phyloP scores from a whole-genome alignment of 53 echinoderm and acorn worm genomes.

The Actinopyga echinites region DNA sequence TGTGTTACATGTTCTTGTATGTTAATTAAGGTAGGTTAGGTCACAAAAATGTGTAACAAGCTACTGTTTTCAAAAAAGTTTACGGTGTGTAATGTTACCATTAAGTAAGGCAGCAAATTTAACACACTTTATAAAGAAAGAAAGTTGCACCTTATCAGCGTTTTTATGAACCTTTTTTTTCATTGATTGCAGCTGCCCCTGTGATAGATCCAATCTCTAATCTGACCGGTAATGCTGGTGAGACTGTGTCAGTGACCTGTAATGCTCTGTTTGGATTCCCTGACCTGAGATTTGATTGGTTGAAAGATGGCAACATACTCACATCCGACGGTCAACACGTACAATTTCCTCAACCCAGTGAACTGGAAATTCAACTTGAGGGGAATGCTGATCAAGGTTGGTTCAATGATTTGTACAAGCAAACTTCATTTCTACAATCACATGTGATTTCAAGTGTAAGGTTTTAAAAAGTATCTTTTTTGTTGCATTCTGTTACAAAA shows the following conservation, averaged over 20 bases:
- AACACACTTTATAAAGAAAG: no score
- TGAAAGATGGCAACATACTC: slow-evolving; percentile 67
- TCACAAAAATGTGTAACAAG: no score
- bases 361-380: neutral
- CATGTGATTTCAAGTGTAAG: no score
- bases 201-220: slow-evolving; percentile 64
- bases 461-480: no score
- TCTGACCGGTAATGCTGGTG: slow-evolving; percentile 48
- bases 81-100: no score
- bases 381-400: slow-evolving; percentile 7
- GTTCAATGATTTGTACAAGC: neutral
- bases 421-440: no score
- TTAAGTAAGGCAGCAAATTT: no score
- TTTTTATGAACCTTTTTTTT: slow-evolving; percentile 12
- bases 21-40: no score
- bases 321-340: slow-evolving; percentile 13
- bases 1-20: no score
- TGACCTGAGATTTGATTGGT: slow-evolving; percentile 66
- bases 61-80: no score
- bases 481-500: no score
- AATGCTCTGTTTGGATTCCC: slow-evolving; percentile 60
- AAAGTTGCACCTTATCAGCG: neutral
- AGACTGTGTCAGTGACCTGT: slow-evolving; percentile 55
- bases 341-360: slow-evolving; percentile 12
- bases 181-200: slow-evolving; percentile 66